Percentiles rank a stretch among this genome's conserved stretches.
Conservation (phyloP, 2,888 invertebrate genomes). For the Dolomedes plantarius region DNA sequence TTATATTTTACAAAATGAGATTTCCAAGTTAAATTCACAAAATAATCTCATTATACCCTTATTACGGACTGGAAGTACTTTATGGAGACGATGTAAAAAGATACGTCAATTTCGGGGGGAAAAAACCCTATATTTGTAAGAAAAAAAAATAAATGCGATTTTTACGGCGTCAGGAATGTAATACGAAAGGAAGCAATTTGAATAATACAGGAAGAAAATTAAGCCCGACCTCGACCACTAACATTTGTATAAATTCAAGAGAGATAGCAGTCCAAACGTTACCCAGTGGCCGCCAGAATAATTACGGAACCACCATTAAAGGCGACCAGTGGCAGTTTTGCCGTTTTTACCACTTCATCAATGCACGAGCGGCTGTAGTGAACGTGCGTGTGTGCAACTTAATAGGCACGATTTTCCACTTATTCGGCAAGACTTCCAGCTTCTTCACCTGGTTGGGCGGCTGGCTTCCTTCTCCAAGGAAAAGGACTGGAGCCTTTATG, state of each 20-base stretch:
- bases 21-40: too few species aligned
- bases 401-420: constrained; percentile 71
- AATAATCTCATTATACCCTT: too few species aligned
- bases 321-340: constrained; percentile 56
- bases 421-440: constrained; percentile 55
- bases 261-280: constrained; percentile 41
- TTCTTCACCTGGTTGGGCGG: constrained; percentile 54
- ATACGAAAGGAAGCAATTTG: not conserved
- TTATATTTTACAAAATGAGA: too few species aligned
- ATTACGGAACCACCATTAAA: constrained; percentile 56
- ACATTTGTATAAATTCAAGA: constrained; percentile 56
- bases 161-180: not conserved
- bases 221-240: constrained; percentile 34
- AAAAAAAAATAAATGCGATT: too few species aligned
- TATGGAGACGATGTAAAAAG: too few species aligned
- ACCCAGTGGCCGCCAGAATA: constrained; percentile 64
- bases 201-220: not conserved
- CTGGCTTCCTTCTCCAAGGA: constrained; percentile 9
- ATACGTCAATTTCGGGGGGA: too few species aligned
- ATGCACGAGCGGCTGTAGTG: constrained; percentile 41
- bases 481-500: not conserved
- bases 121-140: too few species aligned
- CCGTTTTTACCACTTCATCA: constrained; percentile 70
- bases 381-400: constrained; percentile 49
- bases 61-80: too few species aligned